Conservation (phyloP, 2,797 vertebrate species). For the Erithacus rubecula region DNA sequence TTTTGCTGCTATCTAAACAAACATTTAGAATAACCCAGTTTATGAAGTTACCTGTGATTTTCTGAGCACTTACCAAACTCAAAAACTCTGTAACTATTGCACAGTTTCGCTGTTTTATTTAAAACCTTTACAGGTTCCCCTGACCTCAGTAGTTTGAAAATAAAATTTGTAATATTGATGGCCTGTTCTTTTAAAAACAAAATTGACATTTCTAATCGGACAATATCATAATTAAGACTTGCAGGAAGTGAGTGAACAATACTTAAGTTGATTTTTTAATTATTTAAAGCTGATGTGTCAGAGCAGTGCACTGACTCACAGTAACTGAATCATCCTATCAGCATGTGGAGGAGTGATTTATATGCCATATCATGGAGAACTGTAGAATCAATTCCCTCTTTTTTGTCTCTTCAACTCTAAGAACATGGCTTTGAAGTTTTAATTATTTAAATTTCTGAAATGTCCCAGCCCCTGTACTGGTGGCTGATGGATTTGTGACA, state of each 20-base stretch:
- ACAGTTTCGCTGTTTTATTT: neutral
- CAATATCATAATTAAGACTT: neutral
- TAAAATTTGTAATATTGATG: neutral
- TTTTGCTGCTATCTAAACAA: neutral
- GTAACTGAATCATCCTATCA: conserved; percentile 49
- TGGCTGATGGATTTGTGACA: neutral
- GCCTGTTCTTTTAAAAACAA: neutral
- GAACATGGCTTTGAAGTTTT: neutral
- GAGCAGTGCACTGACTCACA: conserved; percentile 16
- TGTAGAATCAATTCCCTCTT: neutral
- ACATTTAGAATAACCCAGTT: neutral
- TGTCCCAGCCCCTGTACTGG: neutral
- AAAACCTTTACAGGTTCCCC: neutral
- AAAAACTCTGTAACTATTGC: neutral
- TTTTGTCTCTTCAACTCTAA: neutral
- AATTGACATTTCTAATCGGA: neutral
- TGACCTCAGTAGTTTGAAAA: neutral
- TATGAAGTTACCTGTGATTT: neutral
- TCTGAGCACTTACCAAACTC: neutral
- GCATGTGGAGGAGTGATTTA: conserved; percentile 15
- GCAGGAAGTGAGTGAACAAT: conserved; percentile 19
- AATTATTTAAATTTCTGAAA: neutral
- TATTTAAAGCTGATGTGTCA: conserved; percentile 10
- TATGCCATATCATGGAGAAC: neutral
- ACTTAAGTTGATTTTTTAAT: neutral